Evolutionary conservation across 64 coral and sea anemone species (phyloP).

Genomic region (Anthopleura sola): DNA sequence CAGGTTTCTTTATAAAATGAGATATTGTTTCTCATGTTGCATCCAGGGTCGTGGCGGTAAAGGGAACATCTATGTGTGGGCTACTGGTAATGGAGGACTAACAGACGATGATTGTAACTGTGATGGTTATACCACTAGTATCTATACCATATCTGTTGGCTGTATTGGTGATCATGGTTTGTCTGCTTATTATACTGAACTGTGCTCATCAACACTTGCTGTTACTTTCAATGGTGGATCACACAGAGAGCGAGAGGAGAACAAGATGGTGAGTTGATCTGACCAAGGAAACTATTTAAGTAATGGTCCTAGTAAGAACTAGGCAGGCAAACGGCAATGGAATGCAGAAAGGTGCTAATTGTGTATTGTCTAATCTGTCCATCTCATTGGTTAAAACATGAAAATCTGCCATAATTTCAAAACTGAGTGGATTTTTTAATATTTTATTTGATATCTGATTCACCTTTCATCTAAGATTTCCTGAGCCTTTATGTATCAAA

Average conservation of each 20-base stretch:
- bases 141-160: conserved; percentile 78
- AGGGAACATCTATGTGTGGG: conserved; percentile 89
- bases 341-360: too few species aligned
- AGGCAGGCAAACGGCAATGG: too few species aligned
- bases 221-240: conserved; percentile 89
- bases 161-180: conserved; percentile 81
- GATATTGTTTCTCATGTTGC: neutral
- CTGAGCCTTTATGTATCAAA: too few species aligned
- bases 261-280: conserved; percentile 64
- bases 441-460: too few species aligned
- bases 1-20: too few species aligned
- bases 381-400: too few species aligned
- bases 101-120: conserved; percentile 90
- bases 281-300: too few species aligned
- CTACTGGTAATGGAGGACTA: conserved; percentile 89
- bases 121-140: conserved; percentile 89
- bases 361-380: too few species aligned
- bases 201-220: conserved; percentile 77
- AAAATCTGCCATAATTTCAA: too few species aligned
- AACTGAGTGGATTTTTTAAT: too few species aligned
- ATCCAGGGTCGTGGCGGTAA: conserved; percentile 71
- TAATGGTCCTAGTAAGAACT: too few species aligned
- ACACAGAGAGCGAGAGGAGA: conserved; percentile 81
- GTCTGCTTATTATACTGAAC: conserved; percentile 74
- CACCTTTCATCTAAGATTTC: too few species aligned